Evolutionary conservation across 2,113 vertebrate genomes (phyloP).

Genomic region (Ceuthmochares aereus): DNA sequence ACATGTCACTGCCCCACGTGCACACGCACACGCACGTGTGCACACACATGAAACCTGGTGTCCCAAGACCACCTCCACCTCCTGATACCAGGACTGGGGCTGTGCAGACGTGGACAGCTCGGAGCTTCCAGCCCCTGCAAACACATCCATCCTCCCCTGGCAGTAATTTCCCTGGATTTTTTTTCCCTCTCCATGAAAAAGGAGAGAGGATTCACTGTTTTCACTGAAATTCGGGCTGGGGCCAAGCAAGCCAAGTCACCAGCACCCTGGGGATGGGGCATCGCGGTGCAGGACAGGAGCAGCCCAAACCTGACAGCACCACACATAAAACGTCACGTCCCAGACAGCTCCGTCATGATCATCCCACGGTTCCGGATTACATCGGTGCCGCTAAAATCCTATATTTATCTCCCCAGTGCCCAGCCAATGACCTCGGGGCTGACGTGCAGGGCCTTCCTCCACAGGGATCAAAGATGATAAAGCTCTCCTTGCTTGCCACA

Average conservation of each 20-base stretch:
- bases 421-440: constrained; percentile 44
- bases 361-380: not conserved
- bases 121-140: not conserved
- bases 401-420: not conserved
- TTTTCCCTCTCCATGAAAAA: not conserved
- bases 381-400: not conserved
- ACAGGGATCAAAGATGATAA: constrained; percentile 22
- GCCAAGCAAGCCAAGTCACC: not conserved
- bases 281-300: accelerated
- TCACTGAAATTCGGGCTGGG: accelerated
- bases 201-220: not conserved
- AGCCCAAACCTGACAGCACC: not conserved
- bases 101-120: accelerated
- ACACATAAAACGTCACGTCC: accelerated
- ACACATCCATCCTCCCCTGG: accelerated
- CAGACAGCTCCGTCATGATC: not conserved
- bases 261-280: accelerated
- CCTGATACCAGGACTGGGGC: not conserved
- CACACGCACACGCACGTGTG: not conserved
- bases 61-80: too few species aligned
- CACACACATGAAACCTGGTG: not conserved
- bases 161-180: accelerated
- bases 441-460: not conserved
- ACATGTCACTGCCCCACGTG: not conserved
- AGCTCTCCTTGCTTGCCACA: not conserved